These are phyloP conservation scores for Catocala fraxini DNA, from an alignment of 2,888 invertebrate genomes.

Conservation along the genomic window DNA sequence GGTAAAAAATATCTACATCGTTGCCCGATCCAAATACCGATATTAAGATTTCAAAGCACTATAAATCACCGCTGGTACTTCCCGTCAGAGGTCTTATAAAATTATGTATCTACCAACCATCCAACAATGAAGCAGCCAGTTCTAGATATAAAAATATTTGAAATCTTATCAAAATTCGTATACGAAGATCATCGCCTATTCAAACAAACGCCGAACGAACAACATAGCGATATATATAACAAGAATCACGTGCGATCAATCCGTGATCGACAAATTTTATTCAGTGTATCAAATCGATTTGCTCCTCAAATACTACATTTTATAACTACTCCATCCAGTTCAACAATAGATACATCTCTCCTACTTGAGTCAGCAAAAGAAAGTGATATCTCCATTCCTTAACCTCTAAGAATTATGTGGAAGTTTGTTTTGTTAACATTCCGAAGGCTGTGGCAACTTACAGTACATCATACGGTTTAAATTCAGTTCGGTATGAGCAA, in stretches of 20 bases:
- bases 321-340: not conserved
- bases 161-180: too few relatives aligned
- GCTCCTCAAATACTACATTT: conserved; percentile 7
- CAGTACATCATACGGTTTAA: conserved; percentile 51
- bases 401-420: conserved; percentile 8
- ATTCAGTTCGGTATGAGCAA: conserved; percentile 77
- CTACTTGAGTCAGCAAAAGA: not conserved
- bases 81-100: too few relatives aligned
- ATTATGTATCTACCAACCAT: too few relatives aligned
- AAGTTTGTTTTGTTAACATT: conserved; percentile 32
- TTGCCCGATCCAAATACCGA: too few relatives aligned
- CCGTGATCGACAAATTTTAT: conserved; percentile 6
- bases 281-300: conserved; percentile 5
- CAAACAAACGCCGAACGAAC: not conserved
- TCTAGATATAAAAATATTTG: too few relatives aligned
- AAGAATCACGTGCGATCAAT: conserved; percentile 4
- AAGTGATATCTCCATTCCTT: conserved; percentile 8
- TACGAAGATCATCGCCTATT: too few relatives aligned
- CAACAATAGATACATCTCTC: not conserved
- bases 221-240: not conserved
- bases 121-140: too few relatives aligned
- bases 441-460: conserved; percentile 20
- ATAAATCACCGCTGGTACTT: too few relatives aligned
- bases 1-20: too few relatives aligned
- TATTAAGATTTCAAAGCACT: too few relatives aligned